Evolutionary conservation across 2,113 vertebrate species (phyloP), one percentile per base, ranked within the genome.

Genomic region (Rhabdomys dilectus): DNA sequence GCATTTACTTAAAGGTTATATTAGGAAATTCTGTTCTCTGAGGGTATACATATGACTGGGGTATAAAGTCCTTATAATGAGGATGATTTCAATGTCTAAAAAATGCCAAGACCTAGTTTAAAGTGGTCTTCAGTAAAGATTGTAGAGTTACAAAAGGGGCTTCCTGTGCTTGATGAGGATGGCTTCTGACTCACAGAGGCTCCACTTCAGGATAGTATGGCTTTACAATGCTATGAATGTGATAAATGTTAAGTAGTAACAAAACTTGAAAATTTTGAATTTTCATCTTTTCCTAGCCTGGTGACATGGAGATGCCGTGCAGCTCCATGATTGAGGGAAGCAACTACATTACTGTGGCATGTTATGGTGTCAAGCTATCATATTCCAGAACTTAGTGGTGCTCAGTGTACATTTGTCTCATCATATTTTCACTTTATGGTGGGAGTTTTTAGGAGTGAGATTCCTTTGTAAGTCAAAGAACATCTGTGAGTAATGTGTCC

Each of bases 261-360:
- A 8, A 8, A 21, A 22, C 31, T 81, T 81, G 7, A 19, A 24
- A 34, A 15, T 42, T 82, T 51, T 73, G 42, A 15, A 39, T 51
- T 51, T 73, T 26, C 66, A 19, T 48, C 26, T 73, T 72, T 31
- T 39, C 9, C 24, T 39, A 0, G 11, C 7, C 29, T 42, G 17
- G 36, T 12, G 2, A 16, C 48, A 42, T 48, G 19, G 76, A 31
- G 42, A 42, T 26, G 42, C 31, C 7, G 4, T 24, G 9, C 34
- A 2, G 24, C 10, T 26, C 4, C 0, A 4, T n/a, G 19, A 15
- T 24, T 45, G 12, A 48, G 39, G 4, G 22, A 60, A n/a, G 3
- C 31, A 36, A 11, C 51, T 19, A 16, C 7, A 10, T 12, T n/a
- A 29, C 39, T 34, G 4, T 53, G 1, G 9, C 5, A 51, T n/a